Conservation (phyloP, 2,888 invertebrate species). For the Onchidella celtica region DNA sequence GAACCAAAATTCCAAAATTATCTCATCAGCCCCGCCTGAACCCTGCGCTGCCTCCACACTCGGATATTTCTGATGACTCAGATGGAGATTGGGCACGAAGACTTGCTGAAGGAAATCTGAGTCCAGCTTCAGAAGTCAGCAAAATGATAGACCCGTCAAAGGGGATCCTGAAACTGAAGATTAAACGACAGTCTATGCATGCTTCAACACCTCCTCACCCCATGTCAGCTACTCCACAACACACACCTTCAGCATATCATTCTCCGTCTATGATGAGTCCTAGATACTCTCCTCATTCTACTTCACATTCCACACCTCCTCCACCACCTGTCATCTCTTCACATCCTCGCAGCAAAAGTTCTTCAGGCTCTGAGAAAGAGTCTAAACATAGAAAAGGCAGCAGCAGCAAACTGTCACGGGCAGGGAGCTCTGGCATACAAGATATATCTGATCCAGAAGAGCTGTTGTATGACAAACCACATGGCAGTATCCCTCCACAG, state of each 20-base stretch:
- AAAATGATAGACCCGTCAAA: constrained; percentile 74
- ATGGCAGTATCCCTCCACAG: constrained; percentile 35
- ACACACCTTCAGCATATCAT: constrained; percentile 41
- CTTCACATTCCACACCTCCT: constrained; percentile 41
- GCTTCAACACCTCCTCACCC: constrained; percentile 46
- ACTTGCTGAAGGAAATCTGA: constrained; percentile 28
- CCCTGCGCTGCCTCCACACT: constrained; percentile 45
- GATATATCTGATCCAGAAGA: constrained; percentile 63
- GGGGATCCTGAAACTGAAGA: constrained; percentile 78
- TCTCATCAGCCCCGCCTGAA: constrained; percentile 45
- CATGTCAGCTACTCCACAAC: constrained; percentile 42
- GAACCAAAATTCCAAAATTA: constrained; percentile 5
- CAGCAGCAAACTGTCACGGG: constrained; percentile 46
- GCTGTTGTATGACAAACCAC: background rate
- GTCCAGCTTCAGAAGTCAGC: constrained; percentile 56
- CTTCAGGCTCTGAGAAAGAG: constrained; percentile 53
- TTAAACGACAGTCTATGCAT: constrained; percentile 61
- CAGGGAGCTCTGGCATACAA: constrained; percentile 45
- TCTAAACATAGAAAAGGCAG: constrained; percentile 53
- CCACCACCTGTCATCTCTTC: constrained; percentile 3
- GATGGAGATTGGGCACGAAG: constrained; percentile 39
- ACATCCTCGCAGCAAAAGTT: constrained; percentile 43
- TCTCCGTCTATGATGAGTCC: constrained; percentile 49
- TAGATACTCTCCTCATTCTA: constrained; percentile 40
- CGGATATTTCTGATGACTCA: constrained; percentile 51